These are phyloP conservation scores for Cantharis nigra DNA, from an alignment of 2,888 invertebrate genomes.

Conservation along the genomic window DNA sequence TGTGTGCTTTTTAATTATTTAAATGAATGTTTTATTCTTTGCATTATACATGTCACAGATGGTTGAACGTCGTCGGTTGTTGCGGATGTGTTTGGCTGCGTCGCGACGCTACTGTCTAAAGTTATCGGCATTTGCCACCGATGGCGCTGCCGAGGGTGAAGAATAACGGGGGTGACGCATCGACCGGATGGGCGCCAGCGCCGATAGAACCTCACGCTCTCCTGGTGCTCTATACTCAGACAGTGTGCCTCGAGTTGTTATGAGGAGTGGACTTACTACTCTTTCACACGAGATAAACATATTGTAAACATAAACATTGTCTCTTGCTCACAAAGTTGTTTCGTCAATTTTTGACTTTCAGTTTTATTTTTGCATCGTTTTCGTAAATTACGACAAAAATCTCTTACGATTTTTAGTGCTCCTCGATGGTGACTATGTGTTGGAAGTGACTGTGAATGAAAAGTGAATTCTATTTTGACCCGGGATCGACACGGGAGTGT, in stretches of 20 bases:
- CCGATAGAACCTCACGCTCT: conserved; percentile 26
- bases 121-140: conserved; percentile 42
- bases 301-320: conserved; percentile 26
- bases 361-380: conserved; percentile 12
- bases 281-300: conserved; percentile 21
- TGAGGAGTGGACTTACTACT: conserved; percentile 29
- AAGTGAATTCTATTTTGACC: conserved; percentile 35
- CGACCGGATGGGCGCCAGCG: conserved; percentile 42
- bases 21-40: conserved; percentile 52
- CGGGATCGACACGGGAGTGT: conserved; percentile 44
- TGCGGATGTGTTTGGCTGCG: conserved; percentile 23
- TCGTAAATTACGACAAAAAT: not conserved
- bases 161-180: conserved; percentile 47
- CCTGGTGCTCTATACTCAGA: conserved; percentile 30
- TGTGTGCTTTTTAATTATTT: conserved; percentile 54
- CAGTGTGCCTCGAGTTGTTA: conserved; percentile 47
- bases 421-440: conserved; percentile 31
- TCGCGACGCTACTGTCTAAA: conserved; percentile 31
- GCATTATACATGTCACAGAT: conserved; percentile 49
- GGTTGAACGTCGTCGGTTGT: conserved; percentile 29
- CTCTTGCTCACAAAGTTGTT: conserved; percentile 11
- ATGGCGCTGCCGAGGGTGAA: conserved; percentile 46
- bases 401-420: conserved; percentile 1
- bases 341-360: conserved; percentile 19
- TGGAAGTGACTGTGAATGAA: conserved; percentile 30